Base-by-base conservation (phyloP, 2,888 invertebrate genomes). In the Archips crataeganus region DNA sequence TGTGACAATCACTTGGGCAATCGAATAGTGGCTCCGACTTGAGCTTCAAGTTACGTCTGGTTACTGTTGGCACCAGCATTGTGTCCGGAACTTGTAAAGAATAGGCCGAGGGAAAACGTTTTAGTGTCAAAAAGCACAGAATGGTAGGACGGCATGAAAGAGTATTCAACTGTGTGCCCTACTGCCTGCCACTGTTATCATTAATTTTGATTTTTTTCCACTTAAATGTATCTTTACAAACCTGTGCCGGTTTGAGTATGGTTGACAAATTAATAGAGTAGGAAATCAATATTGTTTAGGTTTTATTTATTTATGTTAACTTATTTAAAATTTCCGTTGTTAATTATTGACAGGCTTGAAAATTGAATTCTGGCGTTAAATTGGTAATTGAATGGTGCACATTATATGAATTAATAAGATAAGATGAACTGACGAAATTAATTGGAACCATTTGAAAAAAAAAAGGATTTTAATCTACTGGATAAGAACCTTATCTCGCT, bases 171-270 rank as follows among this genome's bases (percentile, higher is more conserved):
- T 83, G 80, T 90, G 91, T 91, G 91, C 90, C 91, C 89, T 89
- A 86, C 90, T 89, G 85, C 85, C 90, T 90, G 93, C 91, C 93
- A 91, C 87, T 85, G 88, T 90, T 91, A 92, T 93, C 93, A 94
- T 94, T 94, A 94, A 94, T 94, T 94, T 92, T 90, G 91, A 92
- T 93, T 94, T 94, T 93, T 94, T 92, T 89, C 89, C 89, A 88
- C 89, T 91, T 88, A 92, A 92, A 92, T 90, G 90, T 92, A 90
- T 92, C 93, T 93, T 93, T 93, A 93, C 90, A 92, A 91, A 93
- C 90, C 92, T 92, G 90, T 87, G 91, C 88, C 87, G 88, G 91
- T 92, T 54, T 90, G 90, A 92, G 60, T 74, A 74, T 34, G 54
- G 74, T 74, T 13, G 65, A 68, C 74, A 74, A 45, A 70, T 54